phyloP scores from a whole-genome alignment of 2,113 vertebrate genomes.

The Epinephelus fuscoguttatus region DNA sequence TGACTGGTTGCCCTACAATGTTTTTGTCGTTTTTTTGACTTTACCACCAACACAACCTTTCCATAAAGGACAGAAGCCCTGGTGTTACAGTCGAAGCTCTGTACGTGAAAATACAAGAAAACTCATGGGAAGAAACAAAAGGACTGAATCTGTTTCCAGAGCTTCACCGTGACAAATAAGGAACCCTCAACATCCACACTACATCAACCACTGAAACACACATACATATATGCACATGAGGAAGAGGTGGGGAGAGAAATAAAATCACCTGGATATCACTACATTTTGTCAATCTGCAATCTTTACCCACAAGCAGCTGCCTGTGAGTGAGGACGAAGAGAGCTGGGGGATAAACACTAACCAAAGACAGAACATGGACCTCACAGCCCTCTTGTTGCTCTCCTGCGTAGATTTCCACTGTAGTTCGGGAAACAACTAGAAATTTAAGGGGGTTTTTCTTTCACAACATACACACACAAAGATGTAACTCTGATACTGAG shows the following conservation, averaged over 20 bases:
- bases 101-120: slow-evolving; percentile 25
- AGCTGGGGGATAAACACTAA: slow-evolving; percentile 67
- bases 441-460: slow-evolving; percentile 25
- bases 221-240: slow-evolving; percentile 40
- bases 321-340: slow-evolving; percentile 17
- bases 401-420: slow-evolving; percentile 41
- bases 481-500: slow-evolving; percentile 26
- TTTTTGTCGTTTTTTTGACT: slow-evolving; percentile 62
- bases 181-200: slow-evolving; percentile 62
- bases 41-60: slow-evolving; percentile 49
- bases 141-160: slow-evolving; percentile 19
- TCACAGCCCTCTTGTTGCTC: slow-evolving; percentile 34
- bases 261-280: slow-evolving; percentile 62
- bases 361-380: slow-evolving; percentile 77
- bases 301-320: slow-evolving; percentile 44
- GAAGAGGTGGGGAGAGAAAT: not conserved
- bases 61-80: slow-evolving; percentile 52
- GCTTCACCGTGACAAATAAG: slow-evolving; percentile 31
- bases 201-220: slow-evolving; percentile 60
- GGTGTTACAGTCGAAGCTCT: slow-evolving; percentile 36
- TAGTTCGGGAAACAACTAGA: slow-evolving; percentile 17
- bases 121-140: slow-evolving; percentile 6
- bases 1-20: slow-evolving; percentile 47
- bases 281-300: slow-evolving; percentile 62
- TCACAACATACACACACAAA: slow-evolving; percentile 7